These are phyloP conservation scores for Sebastiscus albofasciatus DNA, from an alignment of 2,797 vertebrate species.

Conservation along the genomic window DNA sequence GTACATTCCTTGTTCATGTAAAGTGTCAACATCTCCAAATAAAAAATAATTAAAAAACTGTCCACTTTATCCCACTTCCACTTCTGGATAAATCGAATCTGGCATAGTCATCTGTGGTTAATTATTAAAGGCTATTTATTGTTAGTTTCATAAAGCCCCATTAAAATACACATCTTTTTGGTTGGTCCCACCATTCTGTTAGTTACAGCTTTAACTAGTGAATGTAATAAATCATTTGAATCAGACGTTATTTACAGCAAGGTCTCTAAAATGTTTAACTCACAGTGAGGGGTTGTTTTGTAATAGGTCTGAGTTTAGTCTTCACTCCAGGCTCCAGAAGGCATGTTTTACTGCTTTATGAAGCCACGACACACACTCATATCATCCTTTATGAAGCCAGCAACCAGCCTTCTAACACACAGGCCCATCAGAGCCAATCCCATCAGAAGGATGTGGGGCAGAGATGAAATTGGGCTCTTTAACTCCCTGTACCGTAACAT, in stretches of 20 bases:
- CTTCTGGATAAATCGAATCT: neutral
- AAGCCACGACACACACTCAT: constrained; percentile 51
- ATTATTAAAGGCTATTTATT: neutral
- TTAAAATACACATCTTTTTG: neutral
- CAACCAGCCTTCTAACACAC: constrained; percentile 58
- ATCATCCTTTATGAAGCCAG: constrained; percentile 74
- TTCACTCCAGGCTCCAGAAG: constrained; percentile 53
- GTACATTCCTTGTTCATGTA: too few species aligned
- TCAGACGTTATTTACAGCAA: neutral
- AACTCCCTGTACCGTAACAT: constrained; percentile 75
- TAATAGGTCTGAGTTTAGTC: constrained; percentile 51
- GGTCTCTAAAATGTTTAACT: neutral
- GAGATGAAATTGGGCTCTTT: constrained; percentile 73
- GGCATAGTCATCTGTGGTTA: neutral
- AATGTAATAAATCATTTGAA: neutral
- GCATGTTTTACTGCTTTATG: constrained; percentile 66
- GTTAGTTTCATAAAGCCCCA: neutral
- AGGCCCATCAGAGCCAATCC: constrained; percentile 68
- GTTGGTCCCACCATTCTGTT: neutral
- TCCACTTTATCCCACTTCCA: neutral
- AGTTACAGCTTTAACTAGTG: neutral
- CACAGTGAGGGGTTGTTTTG: constrained; percentile 24
- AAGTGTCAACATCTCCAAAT: too few species aligned
- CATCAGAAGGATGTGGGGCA: constrained; percentile 64
- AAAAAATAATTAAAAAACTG: too few species aligned